Conservation (phyloP, 2,888 invertebrate genomes). For the Mythimna vitellina region DNA sequence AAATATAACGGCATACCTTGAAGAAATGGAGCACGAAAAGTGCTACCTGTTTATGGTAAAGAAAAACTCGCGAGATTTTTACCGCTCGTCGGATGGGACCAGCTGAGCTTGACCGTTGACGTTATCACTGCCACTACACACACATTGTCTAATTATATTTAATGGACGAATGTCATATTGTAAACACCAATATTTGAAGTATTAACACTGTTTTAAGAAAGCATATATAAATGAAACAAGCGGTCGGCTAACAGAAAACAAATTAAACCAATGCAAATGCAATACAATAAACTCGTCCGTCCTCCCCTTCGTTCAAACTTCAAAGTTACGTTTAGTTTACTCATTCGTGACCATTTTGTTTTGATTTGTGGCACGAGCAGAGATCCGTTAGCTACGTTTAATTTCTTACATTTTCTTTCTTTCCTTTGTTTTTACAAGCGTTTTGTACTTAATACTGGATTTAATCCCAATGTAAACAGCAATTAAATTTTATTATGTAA, state of each 20-base stretch:
- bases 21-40: conserved; percentile 87
- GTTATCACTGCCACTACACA: conserved; percentile 81
- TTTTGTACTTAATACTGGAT: background rate
- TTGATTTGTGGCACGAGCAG: background rate
- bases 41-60: conserved; percentile 82
- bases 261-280: conserved; percentile 63
- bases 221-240: conserved; percentile 46
- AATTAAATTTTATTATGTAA: too few relatives aligned
- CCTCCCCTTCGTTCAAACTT: conserved; percentile 69
- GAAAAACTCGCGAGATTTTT: conserved; percentile 87
- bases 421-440: background rate
- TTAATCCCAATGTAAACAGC: background rate
- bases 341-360: conserved; percentile 5
- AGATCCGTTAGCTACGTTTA: conserved; percentile 19
- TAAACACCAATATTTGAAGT: conserved; percentile 34
- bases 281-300: conserved; percentile 63
- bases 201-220: conserved; percentile 43
- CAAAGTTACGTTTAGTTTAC: conserved; percentile 71
- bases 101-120: conserved; percentile 89
- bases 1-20: conserved; percentile 88
- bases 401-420: background rate
- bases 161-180: conserved; percentile 44
- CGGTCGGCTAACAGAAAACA: conserved; percentile 67
- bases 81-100: conserved; percentile 86
- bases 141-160: conserved; percentile 60